These are phyloP conservation scores for Acheta domesticus DNA, from an alignment of 2,888 invertebrate genomes.

Conservation along the genomic window DNA sequence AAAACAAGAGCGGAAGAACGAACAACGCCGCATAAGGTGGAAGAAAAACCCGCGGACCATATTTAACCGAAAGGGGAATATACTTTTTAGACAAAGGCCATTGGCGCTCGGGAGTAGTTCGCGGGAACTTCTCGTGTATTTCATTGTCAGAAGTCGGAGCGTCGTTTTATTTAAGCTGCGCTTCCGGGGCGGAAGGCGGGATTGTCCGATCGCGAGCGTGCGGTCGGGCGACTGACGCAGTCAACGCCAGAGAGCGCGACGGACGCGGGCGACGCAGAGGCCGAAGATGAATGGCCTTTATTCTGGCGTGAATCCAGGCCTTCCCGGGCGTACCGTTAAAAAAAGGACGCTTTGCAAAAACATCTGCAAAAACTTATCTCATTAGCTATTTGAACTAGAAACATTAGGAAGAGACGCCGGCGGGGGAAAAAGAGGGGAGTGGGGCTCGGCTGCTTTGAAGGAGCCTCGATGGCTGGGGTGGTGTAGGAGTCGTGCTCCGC, in stretches of 20 bases:
- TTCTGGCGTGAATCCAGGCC: conserved; percentile 10
- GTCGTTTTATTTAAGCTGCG: too few relatives aligned
- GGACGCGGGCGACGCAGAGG: background rate
- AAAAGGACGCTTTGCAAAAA: background rate
- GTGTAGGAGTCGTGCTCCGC: conserved; percentile 66
- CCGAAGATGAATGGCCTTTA: conserved; percentile 18
- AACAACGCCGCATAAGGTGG: too few relatives aligned
- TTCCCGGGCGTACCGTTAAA: background rate
- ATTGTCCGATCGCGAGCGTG: too few relatives aligned
- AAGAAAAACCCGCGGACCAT: too few relatives aligned
- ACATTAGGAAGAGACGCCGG: background rate
- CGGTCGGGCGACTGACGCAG: too few relatives aligned
- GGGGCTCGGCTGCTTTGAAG: background rate
- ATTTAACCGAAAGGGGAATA: too few relatives aligned
- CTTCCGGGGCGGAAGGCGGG: too few relatives aligned
- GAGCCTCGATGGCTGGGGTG: conserved; percentile 55
- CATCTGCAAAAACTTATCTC: conserved; percentile 7
- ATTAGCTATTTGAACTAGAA: conserved; percentile 11
- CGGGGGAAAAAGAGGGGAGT: background rate
- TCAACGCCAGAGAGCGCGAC: background rate
- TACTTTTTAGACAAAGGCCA: too few relatives aligned
- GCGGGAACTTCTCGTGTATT: too few relatives aligned
- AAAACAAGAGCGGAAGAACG: too few relatives aligned
- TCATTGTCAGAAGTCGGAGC: too few relatives aligned
- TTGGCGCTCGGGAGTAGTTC: too few relatives aligned